These are phyloP conservation scores for Plebejus anna DNA, from an alignment of 2,888 invertebrate genomes.

Conservation along the genomic window DNA sequence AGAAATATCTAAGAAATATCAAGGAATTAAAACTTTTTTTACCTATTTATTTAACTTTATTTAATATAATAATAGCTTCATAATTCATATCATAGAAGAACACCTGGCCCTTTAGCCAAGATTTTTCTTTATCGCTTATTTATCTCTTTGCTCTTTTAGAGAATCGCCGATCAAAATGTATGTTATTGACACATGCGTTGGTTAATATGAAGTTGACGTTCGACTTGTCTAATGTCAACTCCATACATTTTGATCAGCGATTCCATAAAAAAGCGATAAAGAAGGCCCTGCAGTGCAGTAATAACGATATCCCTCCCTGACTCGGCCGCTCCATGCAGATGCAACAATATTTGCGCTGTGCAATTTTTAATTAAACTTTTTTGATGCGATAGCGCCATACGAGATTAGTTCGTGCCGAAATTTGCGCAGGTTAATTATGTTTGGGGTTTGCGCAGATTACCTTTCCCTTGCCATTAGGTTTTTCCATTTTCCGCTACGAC, in stretches of 20 bases:
- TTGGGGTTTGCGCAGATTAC: conserved; percentile 11
- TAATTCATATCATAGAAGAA: no score
- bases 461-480: conserved; percentile 6
- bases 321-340: conserved; percentile 25
- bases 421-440: conserved; percentile 17
- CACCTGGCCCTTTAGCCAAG: no score
- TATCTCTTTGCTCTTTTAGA: no score
- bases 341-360: conserved; percentile 18
- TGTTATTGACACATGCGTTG: no score
- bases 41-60: no score
- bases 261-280: not conserved
- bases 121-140: no score
- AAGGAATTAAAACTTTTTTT: no score
- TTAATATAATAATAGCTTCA: no score
- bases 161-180: no score
- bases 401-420: conserved; percentile 2
- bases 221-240: no score
- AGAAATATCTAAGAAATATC: no score
- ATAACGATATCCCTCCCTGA: conserved; percentile 29
- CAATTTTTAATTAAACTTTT: conserved; percentile 24
- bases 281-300: not conserved
- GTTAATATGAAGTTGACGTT: no score
- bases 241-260: not conserved
- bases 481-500: conserved; percentile 8
- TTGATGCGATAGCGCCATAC: not conserved